Evolutionary conservation across 2,797 vertebrate species (phyloP).

Genomic region (Chaunax sp.): DNA sequence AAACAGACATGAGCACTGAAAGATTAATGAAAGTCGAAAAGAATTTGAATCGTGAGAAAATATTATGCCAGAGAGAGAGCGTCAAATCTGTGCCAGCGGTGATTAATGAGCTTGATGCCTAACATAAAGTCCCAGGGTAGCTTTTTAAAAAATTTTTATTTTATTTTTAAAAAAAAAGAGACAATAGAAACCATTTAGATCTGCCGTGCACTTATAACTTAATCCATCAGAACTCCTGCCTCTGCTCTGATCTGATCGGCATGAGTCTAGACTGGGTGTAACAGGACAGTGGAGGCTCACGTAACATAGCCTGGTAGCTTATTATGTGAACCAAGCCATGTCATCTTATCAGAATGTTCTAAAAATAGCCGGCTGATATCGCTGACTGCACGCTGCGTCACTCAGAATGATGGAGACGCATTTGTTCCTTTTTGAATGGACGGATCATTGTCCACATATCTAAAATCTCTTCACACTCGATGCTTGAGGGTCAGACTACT

Average conservation of each 20-base stretch:
- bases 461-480: constrained; percentile 47
- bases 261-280: constrained; percentile 67
- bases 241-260: constrained; percentile 69
- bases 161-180: constrained; percentile 61
- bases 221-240: constrained; percentile 74
- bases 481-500: not conserved
- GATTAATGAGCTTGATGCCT: constrained; percentile 65
- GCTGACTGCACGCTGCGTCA: constrained; percentile 40
- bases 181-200: constrained; percentile 48
- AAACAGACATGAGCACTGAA: constrained; percentile 19
- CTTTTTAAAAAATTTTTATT: too few species aligned
- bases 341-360: constrained; percentile 73
- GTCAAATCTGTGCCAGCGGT: constrained; percentile 45
- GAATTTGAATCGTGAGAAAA: constrained; percentile 62
- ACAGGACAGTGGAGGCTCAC: constrained; percentile 68
- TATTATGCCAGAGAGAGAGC: constrained; percentile 25
- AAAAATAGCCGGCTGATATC: constrained; percentile 71
- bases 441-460: constrained; percentile 37
- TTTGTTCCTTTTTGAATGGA: constrained; percentile 60
- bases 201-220: constrained; percentile 40
- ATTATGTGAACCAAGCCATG: constrained; percentile 78
- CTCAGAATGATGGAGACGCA: constrained; percentile 61
- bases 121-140: constrained; percentile 58
- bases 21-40: constrained; percentile 56
- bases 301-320: constrained; percentile 74